Conservation (phyloP, 2,797 vertebrate genomes). For the Emydoidea blandingii region DNA sequence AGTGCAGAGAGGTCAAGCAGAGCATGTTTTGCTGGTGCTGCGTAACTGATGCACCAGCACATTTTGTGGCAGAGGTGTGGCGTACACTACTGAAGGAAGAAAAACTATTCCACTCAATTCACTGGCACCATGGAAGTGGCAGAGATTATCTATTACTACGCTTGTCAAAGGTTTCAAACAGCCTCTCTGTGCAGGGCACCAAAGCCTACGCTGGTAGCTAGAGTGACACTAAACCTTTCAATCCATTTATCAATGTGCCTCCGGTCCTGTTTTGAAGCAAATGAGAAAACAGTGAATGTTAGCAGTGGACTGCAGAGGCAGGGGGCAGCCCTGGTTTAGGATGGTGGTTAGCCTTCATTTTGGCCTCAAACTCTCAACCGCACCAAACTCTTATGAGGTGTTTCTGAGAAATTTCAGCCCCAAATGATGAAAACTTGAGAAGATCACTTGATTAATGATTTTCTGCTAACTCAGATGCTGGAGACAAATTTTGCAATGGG, state of each 20-base stretch:
- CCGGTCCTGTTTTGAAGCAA: neutral
- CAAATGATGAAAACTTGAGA: neutral
- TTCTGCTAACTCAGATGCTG: neutral
- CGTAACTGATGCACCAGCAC: constrained; percentile 8
- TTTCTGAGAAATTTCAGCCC: neutral
- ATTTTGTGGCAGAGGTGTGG: neutral
- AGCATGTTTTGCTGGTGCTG: neutral
- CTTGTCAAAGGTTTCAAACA: neutral
- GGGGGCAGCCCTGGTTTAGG: neutral
- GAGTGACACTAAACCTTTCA: accelerated
- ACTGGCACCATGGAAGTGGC: accelerated
- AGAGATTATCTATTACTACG: neutral
- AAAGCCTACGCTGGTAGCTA: accelerated
- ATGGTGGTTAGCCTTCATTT: neutral
- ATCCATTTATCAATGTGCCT: neutral
- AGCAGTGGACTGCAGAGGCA: neutral
- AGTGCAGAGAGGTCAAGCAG: neutral
- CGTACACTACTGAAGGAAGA: neutral
- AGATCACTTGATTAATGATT: neutral
- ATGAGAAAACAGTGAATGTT: neutral
- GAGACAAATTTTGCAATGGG: neutral
- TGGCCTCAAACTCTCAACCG: neutral
- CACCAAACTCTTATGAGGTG: neutral
- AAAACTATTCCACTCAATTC: neutral
- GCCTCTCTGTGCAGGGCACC: neutral